Percentiles rank a stretch among this genome's conserved stretches.
These are phyloP conservation scores for Tenodera sinensis DNA, from an alignment of 2,888 invertebrate genomes.

Conservation along the genomic window DNA sequence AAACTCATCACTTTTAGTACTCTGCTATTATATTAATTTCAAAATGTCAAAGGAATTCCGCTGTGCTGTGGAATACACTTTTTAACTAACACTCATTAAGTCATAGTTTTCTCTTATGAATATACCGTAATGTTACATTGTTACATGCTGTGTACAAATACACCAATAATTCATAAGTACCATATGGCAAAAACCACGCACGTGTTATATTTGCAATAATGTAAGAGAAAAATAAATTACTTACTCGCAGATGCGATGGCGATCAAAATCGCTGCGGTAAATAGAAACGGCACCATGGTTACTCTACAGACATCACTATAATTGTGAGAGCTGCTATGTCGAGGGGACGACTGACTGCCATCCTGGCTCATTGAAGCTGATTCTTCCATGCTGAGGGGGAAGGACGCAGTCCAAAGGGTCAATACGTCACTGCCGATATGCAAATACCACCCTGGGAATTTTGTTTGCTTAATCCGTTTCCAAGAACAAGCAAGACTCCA, in stretches of 20 bases:
- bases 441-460: not conserved
- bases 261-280: not conserved
- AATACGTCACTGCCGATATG: not conserved
- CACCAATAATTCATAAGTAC: no score
- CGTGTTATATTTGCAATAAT: no score
- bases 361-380: not conserved
- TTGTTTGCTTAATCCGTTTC: not conserved
- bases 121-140: no score
- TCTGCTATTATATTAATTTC: no score
- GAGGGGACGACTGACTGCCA: not conserved
- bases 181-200: no score
- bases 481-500: not conserved
- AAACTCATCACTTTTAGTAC: no score
- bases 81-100: no score
- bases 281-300: not conserved
- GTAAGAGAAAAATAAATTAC: not conserved
- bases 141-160: no score
- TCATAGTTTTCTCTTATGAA: no score
- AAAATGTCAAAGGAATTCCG: no score
- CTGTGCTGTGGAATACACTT: no score
- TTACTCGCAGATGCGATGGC: not conserved
- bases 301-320: not conserved
- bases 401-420: not conserved
- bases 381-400: not conserved
- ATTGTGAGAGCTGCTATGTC: not conserved